Percentiles rank a stretch among this genome's conserved stretches.
phyloP scores from a whole-genome alignment of 2,888 invertebrate genomes.

The Lithosia quadra region DNA sequence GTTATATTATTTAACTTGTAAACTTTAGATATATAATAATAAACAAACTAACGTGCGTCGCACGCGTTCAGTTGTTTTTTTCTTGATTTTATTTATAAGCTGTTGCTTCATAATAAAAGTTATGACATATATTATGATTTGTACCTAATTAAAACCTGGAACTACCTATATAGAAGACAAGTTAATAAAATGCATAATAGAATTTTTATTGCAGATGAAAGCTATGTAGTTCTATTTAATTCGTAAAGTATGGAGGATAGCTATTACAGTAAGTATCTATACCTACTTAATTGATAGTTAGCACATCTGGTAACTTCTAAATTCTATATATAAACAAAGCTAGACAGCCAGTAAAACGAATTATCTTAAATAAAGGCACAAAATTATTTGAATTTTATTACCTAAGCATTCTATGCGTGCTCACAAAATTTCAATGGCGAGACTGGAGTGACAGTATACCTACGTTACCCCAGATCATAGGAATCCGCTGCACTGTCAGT shows the following conservation, averaged over 20 bases:
- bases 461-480: slow-evolving; percentile 41
- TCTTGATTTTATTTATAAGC: not conserved
- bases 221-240: too few species aligned
- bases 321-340: not conserved
- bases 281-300: not conserved
- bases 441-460: slow-evolving; percentile 37
- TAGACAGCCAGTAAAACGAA: not conserved
- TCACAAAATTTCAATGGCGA: slow-evolving; percentile 36
- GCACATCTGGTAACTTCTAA: not conserved
- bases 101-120: not conserved
- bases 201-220: too few species aligned
- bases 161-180: too few species aligned
- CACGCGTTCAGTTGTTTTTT: not conserved
- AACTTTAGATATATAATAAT: not conserved
- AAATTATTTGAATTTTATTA: slow-evolving; percentile 18
- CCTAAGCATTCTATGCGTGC: slow-evolving; percentile 25
- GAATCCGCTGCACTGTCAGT: slow-evolving; percentile 62
- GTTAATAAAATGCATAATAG: too few species aligned
- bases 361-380: not conserved
- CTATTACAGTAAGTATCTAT: too few species aligned
- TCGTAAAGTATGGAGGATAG: not conserved
- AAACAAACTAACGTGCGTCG: not conserved
- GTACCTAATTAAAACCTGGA: too few species aligned
- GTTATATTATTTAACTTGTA: not conserved
- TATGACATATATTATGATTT: too few species aligned